phyloP scores from a whole-genome alignment of 1,140 invertebrate genomes.

The Drosophila lacteicornis region DNA sequence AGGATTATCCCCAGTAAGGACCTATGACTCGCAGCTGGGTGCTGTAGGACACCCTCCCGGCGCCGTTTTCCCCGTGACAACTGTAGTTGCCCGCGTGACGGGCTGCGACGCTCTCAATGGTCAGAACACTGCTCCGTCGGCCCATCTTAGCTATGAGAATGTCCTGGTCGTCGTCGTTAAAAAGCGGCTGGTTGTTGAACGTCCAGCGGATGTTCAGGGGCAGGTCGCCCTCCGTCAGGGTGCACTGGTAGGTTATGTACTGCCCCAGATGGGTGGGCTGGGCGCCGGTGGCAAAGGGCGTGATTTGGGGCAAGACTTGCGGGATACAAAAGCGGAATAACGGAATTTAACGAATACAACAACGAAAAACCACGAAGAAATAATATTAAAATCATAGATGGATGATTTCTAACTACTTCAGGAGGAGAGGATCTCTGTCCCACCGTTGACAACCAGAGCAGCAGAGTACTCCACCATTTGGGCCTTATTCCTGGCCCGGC shows the following conservation, averaged over 20 bases:
- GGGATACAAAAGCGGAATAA: conserved; percentile 17
- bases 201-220: conserved; percentile 93
- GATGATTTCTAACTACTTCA: conserved; percentile 25
- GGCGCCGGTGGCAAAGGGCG: conserved; percentile 88
- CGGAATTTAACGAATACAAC: neutral
- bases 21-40: conserved; percentile 85
- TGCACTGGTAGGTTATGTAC: conserved; percentile 87
- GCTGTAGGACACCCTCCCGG: conserved; percentile 87
- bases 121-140: conserved; percentile 88
- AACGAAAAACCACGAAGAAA: conserved; percentile 21
- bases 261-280: conserved; percentile 88
- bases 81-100: conserved; percentile 89
- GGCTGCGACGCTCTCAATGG: conserved; percentile 90
- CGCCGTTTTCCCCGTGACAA: conserved; percentile 90
- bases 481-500: conserved; percentile 90
- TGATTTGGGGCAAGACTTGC: conserved; percentile 88
- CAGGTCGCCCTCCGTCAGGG: conserved; percentile 91
- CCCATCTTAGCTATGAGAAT: conserved; percentile 85
- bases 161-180: conserved; percentile 84
- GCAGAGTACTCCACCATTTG: conserved; percentile 89
- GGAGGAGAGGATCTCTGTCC: conserved; percentile 49
- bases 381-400: conserved; percentile 10
- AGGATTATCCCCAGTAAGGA: conserved; percentile 18
- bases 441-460: conserved; percentile 91
- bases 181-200: conserved; percentile 87